Conservation (phyloP, 2,888 invertebrate species). For the Pseudolycoriella hygida region DNA sequence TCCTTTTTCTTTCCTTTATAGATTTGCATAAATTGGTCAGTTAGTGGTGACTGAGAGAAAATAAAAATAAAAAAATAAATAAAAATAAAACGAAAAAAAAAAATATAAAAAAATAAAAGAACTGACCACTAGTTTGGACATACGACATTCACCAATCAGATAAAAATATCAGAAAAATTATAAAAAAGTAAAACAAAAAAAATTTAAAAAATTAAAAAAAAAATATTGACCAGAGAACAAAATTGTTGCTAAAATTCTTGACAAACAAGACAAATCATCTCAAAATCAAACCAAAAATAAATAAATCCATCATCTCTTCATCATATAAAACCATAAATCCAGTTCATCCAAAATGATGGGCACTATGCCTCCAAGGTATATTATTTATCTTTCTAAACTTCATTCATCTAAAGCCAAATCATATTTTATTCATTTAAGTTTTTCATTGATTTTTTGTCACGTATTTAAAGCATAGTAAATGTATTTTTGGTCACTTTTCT, state of each 20-base stretch:
- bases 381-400: conserved; percentile 9
- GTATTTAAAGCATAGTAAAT: too few relatives aligned
- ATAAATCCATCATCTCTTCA: conserved; percentile 10
- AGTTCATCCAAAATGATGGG: conserved; percentile 28
- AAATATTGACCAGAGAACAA: background rate
- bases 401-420: conserved; percentile 5
- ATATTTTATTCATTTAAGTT: conserved; percentile 5
- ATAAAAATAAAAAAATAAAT: conserved; percentile 11
- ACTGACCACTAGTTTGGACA: conserved; percentile 18
- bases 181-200: conserved; percentile 5
- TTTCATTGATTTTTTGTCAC: background rate
- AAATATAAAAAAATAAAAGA: conserved; percentile 1
- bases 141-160: conserved; percentile 30
- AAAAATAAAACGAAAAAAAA: conserved; percentile 1
- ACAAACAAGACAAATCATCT: conserved; percentile 8
- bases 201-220: conserved; percentile 3
- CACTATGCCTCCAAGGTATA: conserved; percentile 32
- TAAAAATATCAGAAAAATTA: conserved; percentile 9
- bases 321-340: conserved; percentile 7
- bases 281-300: conserved; percentile 6
- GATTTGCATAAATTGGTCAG: conserved; percentile 20
- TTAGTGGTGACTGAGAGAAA: conserved; percentile 12
- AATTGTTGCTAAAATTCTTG: conserved; percentile 11
- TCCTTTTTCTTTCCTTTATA: conserved; percentile 14
- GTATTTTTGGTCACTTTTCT: conserved; percentile 3